Evolutionary conservation across 1,140 invertebrate species (phyloP), one percentile per base, ranked within the genome.

Genomic region (Pollicipes pollicipes): DNA sequence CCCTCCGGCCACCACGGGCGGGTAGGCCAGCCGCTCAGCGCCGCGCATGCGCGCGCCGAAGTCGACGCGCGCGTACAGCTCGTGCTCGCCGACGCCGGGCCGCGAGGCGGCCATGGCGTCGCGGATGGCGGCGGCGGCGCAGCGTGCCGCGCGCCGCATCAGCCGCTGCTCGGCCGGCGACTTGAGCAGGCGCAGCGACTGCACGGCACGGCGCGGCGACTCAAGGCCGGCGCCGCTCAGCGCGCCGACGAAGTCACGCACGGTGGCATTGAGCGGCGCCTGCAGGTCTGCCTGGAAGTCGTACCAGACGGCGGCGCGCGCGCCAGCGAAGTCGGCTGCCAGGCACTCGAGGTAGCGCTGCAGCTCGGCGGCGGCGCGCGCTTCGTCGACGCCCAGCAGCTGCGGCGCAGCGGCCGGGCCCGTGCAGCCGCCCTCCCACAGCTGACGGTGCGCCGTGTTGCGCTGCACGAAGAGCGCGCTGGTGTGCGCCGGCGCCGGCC

Each of bases 1-100:
- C 0, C 92, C 93, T 30, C 86, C 85, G 45, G 95, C 97, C 29
- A 98, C 91, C 24, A 99, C 97, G 0, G 96, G 95, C 27, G 95
- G 95, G 84, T 98, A 99, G 0, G 95, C 94, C 30, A 94, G 80
- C 79, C 88, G 86, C 78, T 93, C 88, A 35, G 95, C 95, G 35
- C 93, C 92, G 37, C 84, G 83, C 79, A 90, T 86, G 70, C 92
- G 81, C 79, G 89, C 88, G 78, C 94, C 88, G 82, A 88, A 98
- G 78, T 99, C 97, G 69, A 99, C 87, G 70, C 86, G 87, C 0
- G 95, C 91, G 78, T 88, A 89, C 27, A 98, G 78, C 67, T 90
- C 84, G 78, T 92, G 87, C 79, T 98, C 95, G 1, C 83, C 87
- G 73, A 90, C 84, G 63, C 84, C 83, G 78, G 82, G 77, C 73